A percentile compares a stretch with the other conserved stretches of the same genome.
phyloP scores from a whole-genome alignment of 2,888 invertebrate species.

The Ryuthela nishihirai region DNA sequence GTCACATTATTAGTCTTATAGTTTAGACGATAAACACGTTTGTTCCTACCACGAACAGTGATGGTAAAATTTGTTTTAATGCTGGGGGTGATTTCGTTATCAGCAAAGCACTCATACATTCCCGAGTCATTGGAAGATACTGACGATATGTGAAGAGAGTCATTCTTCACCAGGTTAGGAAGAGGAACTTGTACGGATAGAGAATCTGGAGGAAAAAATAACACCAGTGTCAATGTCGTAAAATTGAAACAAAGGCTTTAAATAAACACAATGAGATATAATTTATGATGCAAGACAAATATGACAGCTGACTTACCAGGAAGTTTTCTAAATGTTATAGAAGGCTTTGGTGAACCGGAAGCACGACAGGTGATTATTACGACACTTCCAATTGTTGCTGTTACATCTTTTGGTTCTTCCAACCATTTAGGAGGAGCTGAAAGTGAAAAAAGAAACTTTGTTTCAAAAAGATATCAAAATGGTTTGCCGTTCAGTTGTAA shows the following conservation, averaged over 20 bases:
- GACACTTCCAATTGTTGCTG: conserved; percentile 6
- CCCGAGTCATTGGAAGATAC: conserved; percentile 15
- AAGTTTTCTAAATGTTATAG: conserved; percentile 23
- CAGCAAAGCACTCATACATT: conserved; percentile 9
- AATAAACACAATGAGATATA: background rate
- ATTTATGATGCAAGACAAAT: background rate
- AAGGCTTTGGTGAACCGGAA: conserved; percentile 35
- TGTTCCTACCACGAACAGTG: conserved; percentile 23
- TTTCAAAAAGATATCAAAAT: too few relatives aligned
- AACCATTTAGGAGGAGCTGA: conserved; percentile 38
- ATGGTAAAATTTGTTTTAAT: conserved; percentile 14
- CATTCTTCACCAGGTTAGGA: too few relatives aligned
- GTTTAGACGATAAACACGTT: too few relatives aligned
- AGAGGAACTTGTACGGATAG: too few relatives aligned
- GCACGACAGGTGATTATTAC: conserved; percentile 22
- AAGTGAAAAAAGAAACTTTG: background rate
- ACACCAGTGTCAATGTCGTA: background rate
- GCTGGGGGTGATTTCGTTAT: conserved; percentile 4
- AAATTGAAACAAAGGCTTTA: background rate
- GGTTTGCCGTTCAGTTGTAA: too few relatives aligned
- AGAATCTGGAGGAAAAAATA: background rate
- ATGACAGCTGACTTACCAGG: conserved; percentile 3
- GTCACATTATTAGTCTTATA: too few relatives aligned
- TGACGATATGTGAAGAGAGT: background rate
- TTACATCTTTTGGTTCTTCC: conserved; percentile 8